phyloP scores from a whole-genome alignment of 1,140 invertebrate genomes.

The Helicorthomorpha holstii region DNA sequence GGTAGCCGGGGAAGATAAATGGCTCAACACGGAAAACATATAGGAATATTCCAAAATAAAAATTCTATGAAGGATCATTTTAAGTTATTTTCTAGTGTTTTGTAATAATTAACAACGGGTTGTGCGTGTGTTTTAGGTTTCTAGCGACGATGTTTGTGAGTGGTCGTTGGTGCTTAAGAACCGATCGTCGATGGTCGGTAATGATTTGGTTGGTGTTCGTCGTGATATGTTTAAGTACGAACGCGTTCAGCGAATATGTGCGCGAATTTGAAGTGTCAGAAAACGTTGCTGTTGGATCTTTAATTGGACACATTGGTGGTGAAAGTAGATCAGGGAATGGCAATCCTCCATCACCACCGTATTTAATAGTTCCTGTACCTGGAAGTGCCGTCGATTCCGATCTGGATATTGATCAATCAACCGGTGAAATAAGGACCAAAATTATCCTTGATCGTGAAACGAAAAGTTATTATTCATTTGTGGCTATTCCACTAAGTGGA shows the following conservation, averaged over 20 bases:
- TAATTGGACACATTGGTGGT: slow-evolving; percentile 61
- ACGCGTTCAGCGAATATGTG: slow-evolving; percentile 36
- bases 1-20: too few species aligned
- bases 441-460: slow-evolving; percentile 75
- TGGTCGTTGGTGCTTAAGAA: too few species aligned
- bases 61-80: too few species aligned
- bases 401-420: slow-evolving; percentile 64
- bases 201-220: too few species aligned
- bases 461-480: slow-evolving; percentile 64
- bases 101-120: too few species aligned
- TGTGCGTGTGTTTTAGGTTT: too few species aligned
- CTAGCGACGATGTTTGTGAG: too few species aligned
- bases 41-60: too few species aligned
- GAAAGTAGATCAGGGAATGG: slow-evolving; percentile 11
- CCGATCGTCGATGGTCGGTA: too few species aligned
- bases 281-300: slow-evolving; percentile 62
- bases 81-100: too few species aligned
- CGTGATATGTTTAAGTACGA: too few species aligned
- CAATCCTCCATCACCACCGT: slow-evolving; percentile 51
- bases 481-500: slow-evolving; percentile 69
- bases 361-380: slow-evolving; percentile 70
- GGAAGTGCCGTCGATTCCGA: slow-evolving; percentile 74
- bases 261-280: slow-evolving; percentile 70
- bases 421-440: slow-evolving; percentile 77
- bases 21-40: too few species aligned